A percentile compares a stretch with the other conserved stretches of the same genome.
Evolutionary conservation across 2,797 vertebrate genomes (phyloP).

Genomic region (Falco cherrug): DNA sequence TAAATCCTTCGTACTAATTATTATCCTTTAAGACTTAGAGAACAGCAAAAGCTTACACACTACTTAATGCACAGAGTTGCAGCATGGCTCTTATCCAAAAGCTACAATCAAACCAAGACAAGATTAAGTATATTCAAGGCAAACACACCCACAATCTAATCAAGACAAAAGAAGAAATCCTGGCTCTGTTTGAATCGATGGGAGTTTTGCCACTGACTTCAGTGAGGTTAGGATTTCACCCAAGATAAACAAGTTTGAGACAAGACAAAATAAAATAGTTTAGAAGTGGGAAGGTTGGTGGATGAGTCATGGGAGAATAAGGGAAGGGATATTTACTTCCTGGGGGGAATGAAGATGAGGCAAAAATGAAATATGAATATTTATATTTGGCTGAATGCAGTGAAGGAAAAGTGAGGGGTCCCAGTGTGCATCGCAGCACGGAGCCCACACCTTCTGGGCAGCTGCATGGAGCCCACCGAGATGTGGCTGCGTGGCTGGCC

Average conservation of each 20-base stretch:
- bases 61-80: not conserved
- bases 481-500: rapidly evolving
- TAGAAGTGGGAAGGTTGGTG: slow-evolving; percentile 32
- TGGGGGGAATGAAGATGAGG: not conserved
- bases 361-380: not conserved
- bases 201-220: slow-evolving; percentile 56
- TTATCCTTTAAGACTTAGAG: not conserved
- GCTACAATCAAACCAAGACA: slow-evolving; percentile 12
- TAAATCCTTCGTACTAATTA: slow-evolving; percentile 39
- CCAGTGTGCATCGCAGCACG: rapidly evolving
- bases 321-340: slow-evolving; percentile 9
- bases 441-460: not conserved
- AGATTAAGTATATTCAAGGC: slow-evolving; percentile 46
- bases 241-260: slow-evolving; percentile 61
- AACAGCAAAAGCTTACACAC: not conserved
- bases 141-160: slow-evolving; percentile 59
- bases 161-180: slow-evolving; percentile 59
- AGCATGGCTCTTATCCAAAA: not conserved
- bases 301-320: slow-evolving; percentile 48
- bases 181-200: slow-evolving; percentile 21
- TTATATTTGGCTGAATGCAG: not conserved
- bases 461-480: not conserved
- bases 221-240: slow-evolving; percentile 38
- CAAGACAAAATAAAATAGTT: slow-evolving; percentile 62
- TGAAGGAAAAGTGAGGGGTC: not conserved